These are phyloP conservation scores for Scomber japonicus DNA, from an alignment of 2,113 vertebrate species.

Conservation along the genomic window DNA sequence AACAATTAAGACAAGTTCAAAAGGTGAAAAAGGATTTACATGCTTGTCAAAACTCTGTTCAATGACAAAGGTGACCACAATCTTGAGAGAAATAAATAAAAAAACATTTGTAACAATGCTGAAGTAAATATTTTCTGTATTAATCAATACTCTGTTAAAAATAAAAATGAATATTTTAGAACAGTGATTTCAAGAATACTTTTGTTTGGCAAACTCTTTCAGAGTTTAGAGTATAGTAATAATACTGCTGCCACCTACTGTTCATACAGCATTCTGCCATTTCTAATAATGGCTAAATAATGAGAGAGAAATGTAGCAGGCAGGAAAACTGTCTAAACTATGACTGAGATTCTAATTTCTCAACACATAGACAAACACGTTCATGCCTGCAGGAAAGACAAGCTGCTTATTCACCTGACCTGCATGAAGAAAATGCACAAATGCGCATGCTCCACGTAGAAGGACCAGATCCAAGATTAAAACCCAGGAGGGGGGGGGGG, in stretches of 20 bases:
- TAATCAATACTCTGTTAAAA: constrained; percentile 55
- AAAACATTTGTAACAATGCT: constrained; percentile 70
- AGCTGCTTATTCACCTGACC: constrained; percentile 35
- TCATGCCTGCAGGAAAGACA: constrained; percentile 12
- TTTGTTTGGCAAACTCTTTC: constrained; percentile 70
- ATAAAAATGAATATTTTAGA: constrained; percentile 52
- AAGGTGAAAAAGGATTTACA: constrained; percentile 19
- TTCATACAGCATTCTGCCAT: constrained; percentile 53
- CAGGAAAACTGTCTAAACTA: not conserved
- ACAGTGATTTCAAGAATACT: constrained; percentile 61
- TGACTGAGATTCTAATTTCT: constrained; percentile 35
- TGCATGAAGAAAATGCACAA: not conserved
- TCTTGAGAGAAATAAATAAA: constrained; percentile 80
- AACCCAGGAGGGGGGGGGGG: not conserved
- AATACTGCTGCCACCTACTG: constrained; percentile 76
- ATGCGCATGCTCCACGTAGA: constrained; percentile 8
- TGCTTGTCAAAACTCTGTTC: constrained; percentile 19
- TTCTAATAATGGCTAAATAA: constrained; percentile 32
- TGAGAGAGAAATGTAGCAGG: constrained; percentile 47
- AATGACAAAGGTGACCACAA: constrained; percentile 48
- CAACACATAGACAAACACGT: constrained; percentile 12
- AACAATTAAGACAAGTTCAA: constrained; percentile 29
- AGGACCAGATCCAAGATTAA: constrained; percentile 28
- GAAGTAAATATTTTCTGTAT: constrained; percentile 61
- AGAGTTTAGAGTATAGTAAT: constrained; percentile 50